Evolutionary conservation across 2,888 invertebrate species (phyloP), one percentile per base, ranked within the genome.

Genomic region (Lymantria monacha): DNA sequence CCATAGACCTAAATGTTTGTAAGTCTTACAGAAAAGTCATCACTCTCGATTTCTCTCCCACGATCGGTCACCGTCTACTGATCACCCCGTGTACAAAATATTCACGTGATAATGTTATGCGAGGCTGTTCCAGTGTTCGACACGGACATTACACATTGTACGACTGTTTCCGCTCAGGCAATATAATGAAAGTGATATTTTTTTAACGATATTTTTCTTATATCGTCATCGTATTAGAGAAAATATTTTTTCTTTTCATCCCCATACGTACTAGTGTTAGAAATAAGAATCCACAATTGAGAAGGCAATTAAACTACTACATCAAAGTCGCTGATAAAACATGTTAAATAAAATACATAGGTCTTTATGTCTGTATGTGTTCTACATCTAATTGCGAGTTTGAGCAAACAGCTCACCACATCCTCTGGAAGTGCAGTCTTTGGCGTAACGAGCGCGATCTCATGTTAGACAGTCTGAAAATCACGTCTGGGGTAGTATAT

Each of bases 31-130:
- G 40, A 49, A 56, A 53, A 54, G 37, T 55, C 43, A 50, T 57
- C 74, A 90, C 90, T 88, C 85, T 89, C 86, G 66, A 66, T 87
- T 88, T 87, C 81, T 79, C 79, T 81, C 83, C 76, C 79, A 79
- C 75, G 72, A 60, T 61, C 63, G 73, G 84, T 87, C 83, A 89
- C 77, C 77, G 83, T 85, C 72, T 63, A 75, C 50, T 82, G 87
- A 54, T 55, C 86, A 86, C 87, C 86, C 73, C 58, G 60, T n/a
- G n/a, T 73, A 69, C 60, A 64, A 64, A 70, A 66, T 65, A 67
- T 69, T 63, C 65, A 70, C 63, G 51, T 57, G 57, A 57, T 61
- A 59, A 55, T 61, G 53, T 46, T 56, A 51, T 47, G 53, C 65
- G 70, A 65, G 62, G 63, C 59, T 63, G 65, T 30, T 65, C 60